Conservation (phyloP, 2,113 vertebrate genomes). For the Cyrtonyx montezumae region DNA sequence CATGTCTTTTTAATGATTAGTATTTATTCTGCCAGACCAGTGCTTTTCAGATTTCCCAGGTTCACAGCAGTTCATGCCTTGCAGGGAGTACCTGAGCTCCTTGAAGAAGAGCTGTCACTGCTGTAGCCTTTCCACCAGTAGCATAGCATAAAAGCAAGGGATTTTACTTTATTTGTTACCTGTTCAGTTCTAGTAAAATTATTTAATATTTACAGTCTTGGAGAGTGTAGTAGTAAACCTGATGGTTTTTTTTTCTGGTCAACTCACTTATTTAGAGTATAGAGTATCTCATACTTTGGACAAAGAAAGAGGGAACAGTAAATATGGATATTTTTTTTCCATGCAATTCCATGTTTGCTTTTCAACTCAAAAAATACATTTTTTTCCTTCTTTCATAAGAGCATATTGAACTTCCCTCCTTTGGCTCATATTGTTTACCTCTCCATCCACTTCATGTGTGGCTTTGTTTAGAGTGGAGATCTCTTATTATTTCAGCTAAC, state of each 20-base stretch:
- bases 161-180: neutral
- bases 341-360: neutral
- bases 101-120: neutral
- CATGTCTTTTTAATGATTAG: neutral
- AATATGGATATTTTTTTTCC: neutral
- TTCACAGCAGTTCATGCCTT: neutral
- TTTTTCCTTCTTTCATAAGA: neutral
- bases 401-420: neutral
- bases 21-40: neutral
- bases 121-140: neutral
- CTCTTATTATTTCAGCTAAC: neutral
- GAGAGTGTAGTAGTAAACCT: neutral
- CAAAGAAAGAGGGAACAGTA: neutral
- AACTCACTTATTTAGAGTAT: neutral
- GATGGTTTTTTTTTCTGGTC: neutral
- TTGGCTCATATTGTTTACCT: neutral
- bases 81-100: neutral
- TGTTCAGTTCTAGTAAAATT: neutral
- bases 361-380: neutral
- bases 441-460: rapidly evolving
- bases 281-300: neutral
- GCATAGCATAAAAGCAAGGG: neutral
- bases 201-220: neutral
- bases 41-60: neutral
- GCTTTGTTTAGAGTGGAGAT: neutral